Conservation (phyloP, 2,113 vertebrate genomes). For the Rhegmatorhina hoffmannsi region DNA sequence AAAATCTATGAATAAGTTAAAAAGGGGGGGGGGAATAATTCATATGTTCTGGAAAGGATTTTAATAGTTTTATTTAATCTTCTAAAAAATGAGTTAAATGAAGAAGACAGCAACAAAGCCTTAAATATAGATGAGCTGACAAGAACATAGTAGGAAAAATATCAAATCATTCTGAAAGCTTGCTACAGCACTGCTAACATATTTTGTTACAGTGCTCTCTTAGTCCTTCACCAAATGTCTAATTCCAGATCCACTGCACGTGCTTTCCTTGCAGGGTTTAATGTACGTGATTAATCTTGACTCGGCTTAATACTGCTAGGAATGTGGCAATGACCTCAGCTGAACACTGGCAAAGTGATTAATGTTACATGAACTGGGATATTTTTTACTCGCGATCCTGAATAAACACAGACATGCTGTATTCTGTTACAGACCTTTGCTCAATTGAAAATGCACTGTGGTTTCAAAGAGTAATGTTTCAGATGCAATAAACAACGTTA, state of each 20-base stretch:
- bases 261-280: conserved; percentile 76
- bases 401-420: conserved; percentile 81
- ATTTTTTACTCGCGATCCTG: conserved; percentile 69
- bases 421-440: conserved; percentile 80
- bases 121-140: background rate
- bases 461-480: conserved; percentile 80
- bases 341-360: conserved; percentile 81
- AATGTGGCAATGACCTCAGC: conserved; percentile 83
- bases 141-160: conserved; percentile 4
- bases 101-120: background rate
- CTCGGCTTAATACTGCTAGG: conserved; percentile 78
- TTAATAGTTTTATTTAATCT: conserved; percentile 10
- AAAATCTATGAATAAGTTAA: background rate
- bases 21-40: background rate
- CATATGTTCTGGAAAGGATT: background rate
- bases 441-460: conserved; percentile 74
- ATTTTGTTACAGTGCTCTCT: conserved; percentile 61
- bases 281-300: conserved; percentile 83
- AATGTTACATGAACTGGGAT: conserved; percentile 80
- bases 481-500: conserved; percentile 78
- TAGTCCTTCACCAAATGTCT: conserved; percentile 73
- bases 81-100: conserved; percentile 1
- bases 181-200: conserved; percentile 41
- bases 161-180: conserved; percentile 29
- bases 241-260: conserved; percentile 76